phyloP scores from a whole-genome alignment of 53 echinoderm and acorn worm species.

The Actinopyga echinites region DNA sequence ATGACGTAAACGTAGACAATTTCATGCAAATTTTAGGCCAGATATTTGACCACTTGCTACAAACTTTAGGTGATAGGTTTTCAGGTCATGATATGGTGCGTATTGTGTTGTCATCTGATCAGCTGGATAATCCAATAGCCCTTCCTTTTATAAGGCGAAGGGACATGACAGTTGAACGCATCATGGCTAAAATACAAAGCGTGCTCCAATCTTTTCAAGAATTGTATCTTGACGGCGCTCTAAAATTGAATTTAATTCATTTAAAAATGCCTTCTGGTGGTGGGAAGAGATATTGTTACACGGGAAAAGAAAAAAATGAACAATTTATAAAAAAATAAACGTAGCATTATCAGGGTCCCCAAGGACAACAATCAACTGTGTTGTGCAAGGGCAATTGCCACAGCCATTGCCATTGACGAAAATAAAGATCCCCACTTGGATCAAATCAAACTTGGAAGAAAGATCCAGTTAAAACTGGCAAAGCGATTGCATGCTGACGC shows the following conservation, averaged over 20 bases:
- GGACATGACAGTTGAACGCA: not conserved
- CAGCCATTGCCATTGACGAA: constrained; percentile 51
- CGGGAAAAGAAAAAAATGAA: not conserved
- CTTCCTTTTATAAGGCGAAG: constrained; percentile 10
- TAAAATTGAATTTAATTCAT: constrained; percentile 8
- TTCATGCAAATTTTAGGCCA: not conserved
- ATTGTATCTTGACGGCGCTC: constrained; percentile 7
- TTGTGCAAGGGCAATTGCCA: constrained; percentile 62
- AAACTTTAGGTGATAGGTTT: not conserved
- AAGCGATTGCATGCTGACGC: constrained; percentile 29
- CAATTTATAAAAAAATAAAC: not conserved
- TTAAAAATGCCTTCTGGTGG: constrained; percentile 42
- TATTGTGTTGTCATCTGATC: not conserved
- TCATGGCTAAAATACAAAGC: not conserved
- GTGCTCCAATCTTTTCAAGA: constrained; percentile 34
- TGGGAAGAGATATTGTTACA: not conserved
- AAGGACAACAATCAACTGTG: constrained; percentile 41
- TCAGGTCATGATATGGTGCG: not conserved
- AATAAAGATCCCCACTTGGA: constrained; percentile 38
- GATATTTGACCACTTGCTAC: not conserved
- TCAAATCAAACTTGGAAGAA: constrained; percentile 23
- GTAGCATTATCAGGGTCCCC: not conserved
- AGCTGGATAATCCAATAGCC: not conserved
- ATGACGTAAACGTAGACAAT: not conserved
- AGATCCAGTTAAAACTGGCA: constrained; percentile 19